Evolutionary conservation across 92 coral and sea anemone genomes (phyloP), one percentile per base, ranked within the genome.

Genomic region (Actinostola sp.): DNA sequence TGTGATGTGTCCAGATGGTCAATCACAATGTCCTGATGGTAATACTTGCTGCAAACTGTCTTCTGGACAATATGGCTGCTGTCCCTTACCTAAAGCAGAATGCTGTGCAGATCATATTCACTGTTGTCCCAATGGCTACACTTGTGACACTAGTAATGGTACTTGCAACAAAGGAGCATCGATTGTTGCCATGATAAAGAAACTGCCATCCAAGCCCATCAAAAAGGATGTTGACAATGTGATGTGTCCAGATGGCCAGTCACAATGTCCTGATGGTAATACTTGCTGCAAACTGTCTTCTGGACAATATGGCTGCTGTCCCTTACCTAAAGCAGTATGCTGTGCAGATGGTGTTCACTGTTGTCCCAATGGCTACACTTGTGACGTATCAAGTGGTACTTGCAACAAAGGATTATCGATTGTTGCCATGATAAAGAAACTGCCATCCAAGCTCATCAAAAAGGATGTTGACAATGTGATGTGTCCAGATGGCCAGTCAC

Each of bases 231-330:
- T 34, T 2, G 33, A 43, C 20, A 62, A 15, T 46, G 82, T 84
- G 0, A 15, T 84, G 46, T 89, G 93, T 26, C 90, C 88, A 0
- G 93, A 14, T 59, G 80, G 77, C 6, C 17, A 64, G 38, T 51
- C 86, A 0, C 16, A 84, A 28, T 84, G 93, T 26, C 93, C 89
- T 52, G n/a, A n/a, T n/a, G n/a, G n/a, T n/a, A n/a, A n/a, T n/a
- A n/a, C n/a, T n/a, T n/a, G n/a, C n/a, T n/a, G n/a, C n/a, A n/a
- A n/a, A n/a, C n/a, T n/a, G n/a, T n/a, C n/a, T n/a, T n/a, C n/a
- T n/a, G n/a, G n/a, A n/a, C n/a, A n/a, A n/a, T n/a, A n/a, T n/a
- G n/a, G n/a, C n/a, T n/a, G n/a, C n/a, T n/a, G n/a, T n/a, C n/a
- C n/a, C n/a, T n/a, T n/a, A n/a, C n/a, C n/a, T n/a, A n/a, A n/a